These are phyloP conservation scores for Psophia crepitans DNA, from an alignment of 2,113 vertebrate genomes.

Conservation along the genomic window DNA sequence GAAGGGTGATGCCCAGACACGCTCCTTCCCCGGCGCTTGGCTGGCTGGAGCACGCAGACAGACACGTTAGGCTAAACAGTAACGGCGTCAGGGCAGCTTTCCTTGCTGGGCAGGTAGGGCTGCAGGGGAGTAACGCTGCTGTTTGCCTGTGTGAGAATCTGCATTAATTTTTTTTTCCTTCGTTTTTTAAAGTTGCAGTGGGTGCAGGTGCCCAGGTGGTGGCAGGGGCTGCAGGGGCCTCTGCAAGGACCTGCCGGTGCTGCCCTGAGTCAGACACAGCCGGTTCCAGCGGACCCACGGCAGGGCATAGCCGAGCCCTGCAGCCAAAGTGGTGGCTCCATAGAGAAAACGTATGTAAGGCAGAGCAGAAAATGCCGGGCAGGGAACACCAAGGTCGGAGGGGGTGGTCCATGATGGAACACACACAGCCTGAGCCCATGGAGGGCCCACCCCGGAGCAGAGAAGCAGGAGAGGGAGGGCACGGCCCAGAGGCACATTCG, in stretches of 20 bases:
- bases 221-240: neutral
- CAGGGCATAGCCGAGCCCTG: accelerated
- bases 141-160: neutral
- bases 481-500: neutral
- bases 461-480: neutral
- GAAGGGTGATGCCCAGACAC: neutral
- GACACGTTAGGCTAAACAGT: neutral
- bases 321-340: neutral
- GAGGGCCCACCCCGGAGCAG: neutral
- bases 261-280: accelerated
- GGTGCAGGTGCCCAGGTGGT: neutral
- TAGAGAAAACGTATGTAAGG: neutral
- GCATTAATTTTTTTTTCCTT: neutral
- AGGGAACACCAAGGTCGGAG: neutral
- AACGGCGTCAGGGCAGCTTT: neutral
- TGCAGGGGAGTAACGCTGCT: neutral
- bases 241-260: neutral
- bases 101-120: too few relatives aligned
- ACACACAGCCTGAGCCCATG: neutral
- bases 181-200: neutral
- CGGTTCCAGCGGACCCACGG: accelerated
- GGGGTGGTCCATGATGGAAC: neutral
- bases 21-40: neutral
- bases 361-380: neutral
- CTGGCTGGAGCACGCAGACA: neutral